Conservation (phyloP, 2,113 vertebrate species). For the Erythrolamprus reginae region DNA sequence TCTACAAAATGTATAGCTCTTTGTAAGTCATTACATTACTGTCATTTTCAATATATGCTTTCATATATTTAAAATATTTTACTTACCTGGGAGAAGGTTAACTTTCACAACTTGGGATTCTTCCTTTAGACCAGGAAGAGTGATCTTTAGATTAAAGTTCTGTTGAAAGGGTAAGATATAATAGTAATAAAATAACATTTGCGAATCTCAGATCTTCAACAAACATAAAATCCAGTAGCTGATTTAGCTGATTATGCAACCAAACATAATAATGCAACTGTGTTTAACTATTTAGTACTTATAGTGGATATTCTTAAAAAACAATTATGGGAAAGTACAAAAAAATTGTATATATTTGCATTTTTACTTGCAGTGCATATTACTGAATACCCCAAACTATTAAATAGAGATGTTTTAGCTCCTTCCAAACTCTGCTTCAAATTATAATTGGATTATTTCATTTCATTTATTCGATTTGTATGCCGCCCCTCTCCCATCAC, state of each 20-base stretch:
- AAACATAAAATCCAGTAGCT: not conserved
- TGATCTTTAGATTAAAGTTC: constrained; percentile 80
- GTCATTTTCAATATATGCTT: not conserved
- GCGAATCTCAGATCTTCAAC: not conserved
- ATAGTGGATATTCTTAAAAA: not conserved
- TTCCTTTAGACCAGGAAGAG: constrained; percentile 77
- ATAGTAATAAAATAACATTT: constrained; percentile 38
- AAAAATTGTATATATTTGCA: not conserved
- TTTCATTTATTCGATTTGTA: no score
- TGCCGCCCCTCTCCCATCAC: no score
- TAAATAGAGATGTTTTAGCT: not conserved
- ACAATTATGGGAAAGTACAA: not conserved
- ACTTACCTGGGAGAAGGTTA: constrained; percentile 81
- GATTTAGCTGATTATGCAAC: not conserved
- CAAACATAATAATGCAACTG: not conserved
- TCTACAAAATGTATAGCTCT: not conserved
- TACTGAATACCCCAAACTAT: not conserved
- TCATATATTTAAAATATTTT: constrained; percentile 7
- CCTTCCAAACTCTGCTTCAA: not conserved
- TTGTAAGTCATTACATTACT: not conserved
- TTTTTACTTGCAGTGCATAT: not conserved
- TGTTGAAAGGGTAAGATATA: constrained; percentile 57
- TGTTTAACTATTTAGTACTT: constrained; percentile 5
- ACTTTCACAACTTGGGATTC: constrained; percentile 74
- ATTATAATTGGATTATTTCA: not conserved